Evolutionary conservation across 2,113 vertebrate species (phyloP).

Genomic region (Pitta sordida): DNA sequence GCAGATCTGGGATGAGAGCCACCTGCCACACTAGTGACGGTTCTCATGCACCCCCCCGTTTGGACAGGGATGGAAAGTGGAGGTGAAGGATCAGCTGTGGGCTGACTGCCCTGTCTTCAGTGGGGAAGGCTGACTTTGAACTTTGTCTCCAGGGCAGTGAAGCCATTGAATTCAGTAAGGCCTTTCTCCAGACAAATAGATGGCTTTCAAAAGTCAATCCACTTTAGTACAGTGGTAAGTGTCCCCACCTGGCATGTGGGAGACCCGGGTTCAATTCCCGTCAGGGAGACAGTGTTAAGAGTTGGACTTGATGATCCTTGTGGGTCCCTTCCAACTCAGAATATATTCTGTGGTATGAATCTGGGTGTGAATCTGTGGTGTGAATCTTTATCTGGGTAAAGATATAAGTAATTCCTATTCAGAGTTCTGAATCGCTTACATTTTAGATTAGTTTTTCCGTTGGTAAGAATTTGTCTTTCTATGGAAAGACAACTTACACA

Average conservation of each 20-base stretch:
- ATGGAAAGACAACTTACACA: not conserved
- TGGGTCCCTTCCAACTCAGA: too few relatives aligned
- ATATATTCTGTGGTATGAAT: too few relatives aligned
- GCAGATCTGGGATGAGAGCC: not conserved
- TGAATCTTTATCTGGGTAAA: not conserved
- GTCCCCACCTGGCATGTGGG: too few relatives aligned
- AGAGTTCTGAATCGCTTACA: not conserved
- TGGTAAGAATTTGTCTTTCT: not conserved
- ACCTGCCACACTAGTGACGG: rapidly evolving
- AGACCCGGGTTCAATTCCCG: too few relatives aligned
- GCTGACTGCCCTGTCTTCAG: not conserved
- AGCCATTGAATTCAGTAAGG: not conserved
- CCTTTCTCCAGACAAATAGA: not conserved
- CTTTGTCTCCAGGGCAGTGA: not conserved
- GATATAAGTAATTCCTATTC: not conserved
- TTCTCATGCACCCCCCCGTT: not conserved
- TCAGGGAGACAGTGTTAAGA: too few relatives aligned
- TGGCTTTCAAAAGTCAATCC: not conserved
- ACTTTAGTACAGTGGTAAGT: too few relatives aligned
- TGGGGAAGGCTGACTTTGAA: not conserved
- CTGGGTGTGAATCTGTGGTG: too few relatives aligned
- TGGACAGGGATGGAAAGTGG: not conserved
- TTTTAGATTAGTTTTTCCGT: not conserved
- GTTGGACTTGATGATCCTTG: too few relatives aligned
- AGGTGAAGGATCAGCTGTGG: not conserved